Base-by-base conservation (phyloP, 2,888 invertebrate genomes). In the Didymodactylos carnosus region DNA sequence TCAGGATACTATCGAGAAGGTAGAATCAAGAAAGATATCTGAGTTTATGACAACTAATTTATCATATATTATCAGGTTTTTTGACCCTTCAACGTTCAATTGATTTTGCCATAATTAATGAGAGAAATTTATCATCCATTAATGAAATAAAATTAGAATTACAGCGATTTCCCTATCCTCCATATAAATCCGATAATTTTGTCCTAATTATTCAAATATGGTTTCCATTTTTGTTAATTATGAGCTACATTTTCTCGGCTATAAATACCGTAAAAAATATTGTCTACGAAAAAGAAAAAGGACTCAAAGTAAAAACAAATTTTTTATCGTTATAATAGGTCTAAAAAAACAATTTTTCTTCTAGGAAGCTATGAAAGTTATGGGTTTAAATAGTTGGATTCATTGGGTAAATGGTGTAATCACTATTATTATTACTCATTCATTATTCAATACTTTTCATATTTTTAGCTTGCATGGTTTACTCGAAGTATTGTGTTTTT, bases 301-400 rank as follows among this genome's bases (percentile, higher is more conserved):
- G 88, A 78, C 82, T 90, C 13, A 90, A 89, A 86, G 89, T 51
- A 23, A n/a, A n/a, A n/a, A n/a, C n/a, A n/a, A n/a, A n/a, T n/a
- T n/a, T n/a, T n/a, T n/a, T n/a, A n/a, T n/a, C n/a, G n/a, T n/a
- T n/a, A n/a, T n/a, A n/a, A n/a, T 77, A 80, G n/a, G n/a, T 77
- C 27, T n/a, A n/a, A n/a, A n/a, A n/a, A n/a, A 43, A 43, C 3
- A 43, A 43, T 43, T 43, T 43, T 4, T n/a, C n/a, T n/a, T n/a
- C 39, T 83, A 92, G 89, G 92, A 92, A 86, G 88, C 91, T 1
- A 90, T 92, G 90, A 91, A 91, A 85, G 90, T 92, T 84, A 91
- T 92, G 89, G 93, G 93, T 3, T 84, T 93, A 39, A 87, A 88
- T 41, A 88, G 88, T 73, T 91, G 90, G 89, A 84, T 91, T 77